Evolutionary conservation across 1,140 invertebrate species (phyloP), one percentile per base, ranked within the genome.

Genomic region (Cotesia chilonis): DNA sequence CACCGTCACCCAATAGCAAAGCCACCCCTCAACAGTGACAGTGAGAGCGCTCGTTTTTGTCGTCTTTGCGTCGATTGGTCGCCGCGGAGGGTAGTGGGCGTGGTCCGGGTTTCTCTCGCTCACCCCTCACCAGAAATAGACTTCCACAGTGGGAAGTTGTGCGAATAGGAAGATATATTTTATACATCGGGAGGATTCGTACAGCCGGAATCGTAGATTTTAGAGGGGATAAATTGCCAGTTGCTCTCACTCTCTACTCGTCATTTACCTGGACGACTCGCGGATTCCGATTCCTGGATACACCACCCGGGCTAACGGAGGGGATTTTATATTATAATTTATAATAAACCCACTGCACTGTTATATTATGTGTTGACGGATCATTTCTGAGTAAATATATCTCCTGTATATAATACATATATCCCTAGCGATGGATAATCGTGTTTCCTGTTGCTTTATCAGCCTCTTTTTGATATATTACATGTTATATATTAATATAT

Each of bases 31-130:
- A 73, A 71, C 77, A 78, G 72, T 80, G 80, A 81, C 81, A 81
- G 77, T 77, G 73, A 75, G 74, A 75, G 74, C 75, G 74, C 65
- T 68, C 71, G 78, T 77, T 76, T 68, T 74, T 77, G 76, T 73
- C 63, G 63, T 64, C 28, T 69, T 67, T 66, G 75, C 60, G 60
- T 72, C 61, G 74, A 83, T 83, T 83, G 82, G 82, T 74, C 73
- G 74, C 69, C 75, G 9, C 70, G 72, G 78, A 77, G 80, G 78
- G 74, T 76, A 74, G 79, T 79, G 69, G 82, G 82, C 80, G 82
- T 82, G 82, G 81, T 75, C 74, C 20, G 10, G 54, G 7, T 51
- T 55, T 57, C 65, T 54, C 37, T 54, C 41, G 17, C 38, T 57
- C 65, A 66, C 63, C 63, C n/a, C 4, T 57, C 66, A 63, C 4